Evolutionary conservation across 1,140 invertebrate genomes (phyloP).

Genomic region (Pinna nobilis): DNA sequence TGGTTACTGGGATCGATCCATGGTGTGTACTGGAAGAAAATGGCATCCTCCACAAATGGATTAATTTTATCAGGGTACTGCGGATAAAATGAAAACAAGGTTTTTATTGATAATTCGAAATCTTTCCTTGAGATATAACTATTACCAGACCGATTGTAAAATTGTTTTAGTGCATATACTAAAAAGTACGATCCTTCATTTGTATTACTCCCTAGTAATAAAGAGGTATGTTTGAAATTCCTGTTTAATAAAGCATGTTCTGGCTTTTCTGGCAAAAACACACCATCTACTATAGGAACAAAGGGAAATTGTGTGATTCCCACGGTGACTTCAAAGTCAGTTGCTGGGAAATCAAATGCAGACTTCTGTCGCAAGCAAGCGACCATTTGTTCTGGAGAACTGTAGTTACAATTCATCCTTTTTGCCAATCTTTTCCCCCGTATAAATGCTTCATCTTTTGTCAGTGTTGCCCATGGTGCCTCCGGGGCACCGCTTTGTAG

Average conservation of each 20-base stretch:
- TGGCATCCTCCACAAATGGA: constrained; percentile 88
- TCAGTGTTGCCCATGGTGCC: constrained; percentile 94
- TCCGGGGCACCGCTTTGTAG: constrained; percentile 80
- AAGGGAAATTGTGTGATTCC: constrained; percentile 89
- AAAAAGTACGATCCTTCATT: constrained; percentile 81
- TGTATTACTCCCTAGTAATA: constrained; percentile 93
- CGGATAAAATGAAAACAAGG: constrained; percentile 75
- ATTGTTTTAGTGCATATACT: not conserved
- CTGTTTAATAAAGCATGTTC: constrained; percentile 83
- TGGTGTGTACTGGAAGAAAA: constrained; percentile 93
- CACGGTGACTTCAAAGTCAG: constrained; percentile 87
- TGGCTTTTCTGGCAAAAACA: constrained; percentile 92
- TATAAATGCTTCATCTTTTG: constrained; percentile 78
- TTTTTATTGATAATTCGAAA: constrained; percentile 41
- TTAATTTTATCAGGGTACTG: constrained; percentile 78
- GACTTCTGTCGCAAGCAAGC: constrained; percentile 84
- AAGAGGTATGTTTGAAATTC: constrained; percentile 95
- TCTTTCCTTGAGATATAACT: not conserved
- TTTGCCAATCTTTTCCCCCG: constrained; percentile 54
- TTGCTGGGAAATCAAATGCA: constrained; percentile 86
- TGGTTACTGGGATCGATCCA: constrained; percentile 92
- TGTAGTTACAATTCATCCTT: constrained; percentile 43
- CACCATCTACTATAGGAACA: constrained; percentile 93
- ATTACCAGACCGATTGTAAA: constrained; percentile 1
- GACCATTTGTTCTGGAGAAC: constrained; percentile 81